Evolutionary conservation across 1,140 invertebrate species (phyloP).

Genomic region (Drosophila asahinai): DNA sequence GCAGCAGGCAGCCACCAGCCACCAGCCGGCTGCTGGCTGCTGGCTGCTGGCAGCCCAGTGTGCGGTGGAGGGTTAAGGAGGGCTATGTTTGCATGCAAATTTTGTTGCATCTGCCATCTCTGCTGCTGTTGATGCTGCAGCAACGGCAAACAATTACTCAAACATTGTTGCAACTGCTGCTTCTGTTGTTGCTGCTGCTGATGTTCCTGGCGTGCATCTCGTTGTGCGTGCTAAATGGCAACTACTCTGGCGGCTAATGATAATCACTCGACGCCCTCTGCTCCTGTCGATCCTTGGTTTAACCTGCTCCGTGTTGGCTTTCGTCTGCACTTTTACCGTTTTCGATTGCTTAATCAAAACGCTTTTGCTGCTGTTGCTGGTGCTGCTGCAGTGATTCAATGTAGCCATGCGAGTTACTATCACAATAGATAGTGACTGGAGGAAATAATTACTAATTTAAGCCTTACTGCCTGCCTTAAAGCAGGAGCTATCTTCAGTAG

Average conservation of each 20-base stretch:
- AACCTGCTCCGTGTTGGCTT: slow-evolving; percentile 9
- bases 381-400: slow-evolving; percentile 24
- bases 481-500: background rate
- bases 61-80: slow-evolving; percentile 7
- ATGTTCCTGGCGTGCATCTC: slow-evolving; percentile 38
- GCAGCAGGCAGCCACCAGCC: slow-evolving; percentile 28
- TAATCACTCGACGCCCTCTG: slow-evolving; percentile 69
- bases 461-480: slow-evolving; percentile 14
- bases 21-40: background rate
- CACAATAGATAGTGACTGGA: slow-evolving; percentile 6
- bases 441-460: slow-evolving; percentile 5
- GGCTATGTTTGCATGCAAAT: slow-evolving; percentile 70
- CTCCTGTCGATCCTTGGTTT: slow-evolving; percentile 25
- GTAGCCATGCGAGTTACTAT: slow-evolving; percentile 2
- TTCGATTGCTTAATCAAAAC: slow-evolving; percentile 56
- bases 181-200: slow-evolving; percentile 21
- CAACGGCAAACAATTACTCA: slow-evolving; percentile 79
- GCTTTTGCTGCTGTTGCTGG: slow-evolving; percentile 3
- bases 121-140: slow-evolving; percentile 51
- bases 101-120: slow-evolving; percentile 64
- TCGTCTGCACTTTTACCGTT: slow-evolving; percentile 6
- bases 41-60: slow-evolving; percentile 2
- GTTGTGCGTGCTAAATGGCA: slow-evolving; percentile 80
- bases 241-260: slow-evolving; percentile 75
- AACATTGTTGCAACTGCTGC: slow-evolving; percentile 74